Base-by-base conservation (phyloP, 2,797 vertebrate genomes). In the Chelon auratus region DNA sequence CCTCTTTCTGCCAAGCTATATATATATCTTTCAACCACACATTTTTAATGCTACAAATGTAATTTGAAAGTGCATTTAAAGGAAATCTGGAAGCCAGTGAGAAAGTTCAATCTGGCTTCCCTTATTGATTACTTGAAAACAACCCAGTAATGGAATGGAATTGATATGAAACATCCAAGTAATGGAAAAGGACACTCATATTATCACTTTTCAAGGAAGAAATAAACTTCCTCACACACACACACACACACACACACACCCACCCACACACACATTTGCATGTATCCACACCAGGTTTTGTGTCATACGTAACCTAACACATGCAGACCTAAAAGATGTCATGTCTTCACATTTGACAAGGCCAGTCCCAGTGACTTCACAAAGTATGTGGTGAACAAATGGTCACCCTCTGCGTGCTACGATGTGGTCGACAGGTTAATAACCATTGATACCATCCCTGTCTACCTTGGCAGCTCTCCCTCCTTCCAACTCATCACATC, bases 391-490 rank as follows among this genome's bases (percentile, higher is more conserved):
- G 52, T 43, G 53, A 81, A 62, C 69, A 65, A 60, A 86, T 61
- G 62, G 78, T 81, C 71, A 37, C 54, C 62, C 62, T 45, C 13
- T 33, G 50, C n/a, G 18, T 12, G 6, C 18, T 63, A 75, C 65
- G 12, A 30, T 36, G 58, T 51, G 54, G 57, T 37, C 43, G 70
- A 87, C 77, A 77, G 78, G 78, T 82, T 87, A 85, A 87, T 76
- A 71, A 85, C 81, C 52, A 48, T 78, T 5, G 55, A 33, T 52
- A 14, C 63, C 30, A 50, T 77, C 61, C 37, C 47, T 13, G 72
- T 60, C 56, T 13, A 2, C 30, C 51, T 59, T 37, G 63, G 78
- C 74, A 67, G 80, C 82, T 47, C 62, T 55, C 64, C 48, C 11
- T 39, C 65, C 8, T 50, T 59, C 60, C 7, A 33, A 17, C 65